Evolutionary conservation across 2,888 invertebrate species (phyloP), one percentile per base, ranked within the genome.

Genomic region (Melanargia galathea): DNA sequence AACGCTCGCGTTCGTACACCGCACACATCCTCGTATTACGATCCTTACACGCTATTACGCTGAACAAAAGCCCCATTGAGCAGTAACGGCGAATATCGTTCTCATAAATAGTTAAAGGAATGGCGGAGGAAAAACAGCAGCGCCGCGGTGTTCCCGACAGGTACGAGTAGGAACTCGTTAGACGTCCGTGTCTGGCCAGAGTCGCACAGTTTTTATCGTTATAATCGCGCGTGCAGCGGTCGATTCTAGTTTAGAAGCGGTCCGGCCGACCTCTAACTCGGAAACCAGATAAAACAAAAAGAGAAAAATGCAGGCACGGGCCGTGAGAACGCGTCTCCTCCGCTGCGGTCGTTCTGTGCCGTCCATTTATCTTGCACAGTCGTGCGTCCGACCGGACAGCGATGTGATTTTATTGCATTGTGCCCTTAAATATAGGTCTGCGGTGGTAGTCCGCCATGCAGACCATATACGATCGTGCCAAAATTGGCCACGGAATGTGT

Each of bases 291-390:
- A 82, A 84, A 86, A 87, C 80, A 90, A 90, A 90, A 89, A 89
- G 80, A 86, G 83, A 78, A 79, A 81, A 81, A 80, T 79, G 78
- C 82, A 81, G 82, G 86, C 86, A 85, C 88, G 89, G 90, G 89
- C 90, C 90, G 90, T 90, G 90, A 90, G 90, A 90, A 90, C 87
- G 84, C 84, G 85, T 84, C 87, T 86, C 84, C 83, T 82, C 77
- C 77, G 78, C 74, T 78, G 78, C 79, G 81, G 77, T 74, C 77
- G 79, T 77, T 75, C 75, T 76, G 79, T 76, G 76, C 82, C 84
- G 80, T 82, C 85, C 90, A 90, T 91, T 91, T 90, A 91, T 90
- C 90, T 89, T 86, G 83, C 82, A 89, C 84, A 82, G 89, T 90
- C 90, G 90, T 90, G 90, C 86, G 86, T 87, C 33, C 87, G 84